phyloP scores from a whole-genome alignment of 1,140 invertebrate genomes.

The Mesaphorura yosii region DNA sequence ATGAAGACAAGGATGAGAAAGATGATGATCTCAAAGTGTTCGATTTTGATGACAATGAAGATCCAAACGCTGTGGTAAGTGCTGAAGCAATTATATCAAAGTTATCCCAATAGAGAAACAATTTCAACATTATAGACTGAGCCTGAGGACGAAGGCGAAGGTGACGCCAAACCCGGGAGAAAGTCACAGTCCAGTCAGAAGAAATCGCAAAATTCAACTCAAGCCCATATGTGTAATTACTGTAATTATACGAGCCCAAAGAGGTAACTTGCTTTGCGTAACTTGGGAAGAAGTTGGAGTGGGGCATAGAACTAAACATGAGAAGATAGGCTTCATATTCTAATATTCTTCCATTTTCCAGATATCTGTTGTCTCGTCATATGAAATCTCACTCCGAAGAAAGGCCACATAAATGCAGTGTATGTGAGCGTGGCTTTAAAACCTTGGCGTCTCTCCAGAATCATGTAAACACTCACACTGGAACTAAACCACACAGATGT shows the following conservation, averaged over 20 bases:
- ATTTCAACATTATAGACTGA: conserved; percentile 15
- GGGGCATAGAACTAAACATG: not conserved
- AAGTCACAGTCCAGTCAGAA: conserved; percentile 54
- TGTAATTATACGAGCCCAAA: conserved; percentile 83
- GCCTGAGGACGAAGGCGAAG: conserved; percentile 47
- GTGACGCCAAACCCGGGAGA: conserved; percentile 52
- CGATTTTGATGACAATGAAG: conserved; percentile 48
- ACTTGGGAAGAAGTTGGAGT: too few species aligned
- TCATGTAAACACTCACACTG: conserved; percentile 93
- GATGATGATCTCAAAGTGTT: conserved; percentile 43
- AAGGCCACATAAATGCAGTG: conserved; percentile 82
- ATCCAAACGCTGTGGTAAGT: conserved; percentile 36
- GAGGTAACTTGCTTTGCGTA: conserved; percentile 41
- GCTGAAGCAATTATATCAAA: too few species aligned
- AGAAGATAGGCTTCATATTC: not conserved
- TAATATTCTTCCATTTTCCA: conserved; percentile 30
- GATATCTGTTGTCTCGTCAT: conserved; percentile 78
- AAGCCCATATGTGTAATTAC: conserved; percentile 72
- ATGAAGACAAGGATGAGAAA: conserved; percentile 38
- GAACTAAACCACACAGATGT: conserved; percentile 86
- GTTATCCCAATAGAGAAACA: not conserved
- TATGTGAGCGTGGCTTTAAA: conserved; percentile 91
- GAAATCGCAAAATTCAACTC: conserved; percentile 55
- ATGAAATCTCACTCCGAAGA: conserved; percentile 94
- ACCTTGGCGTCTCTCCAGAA: conserved; percentile 85